phyloP scores from a whole-genome alignment of 2,888 invertebrate species.

The Ceratothoa steindachneri region DNA sequence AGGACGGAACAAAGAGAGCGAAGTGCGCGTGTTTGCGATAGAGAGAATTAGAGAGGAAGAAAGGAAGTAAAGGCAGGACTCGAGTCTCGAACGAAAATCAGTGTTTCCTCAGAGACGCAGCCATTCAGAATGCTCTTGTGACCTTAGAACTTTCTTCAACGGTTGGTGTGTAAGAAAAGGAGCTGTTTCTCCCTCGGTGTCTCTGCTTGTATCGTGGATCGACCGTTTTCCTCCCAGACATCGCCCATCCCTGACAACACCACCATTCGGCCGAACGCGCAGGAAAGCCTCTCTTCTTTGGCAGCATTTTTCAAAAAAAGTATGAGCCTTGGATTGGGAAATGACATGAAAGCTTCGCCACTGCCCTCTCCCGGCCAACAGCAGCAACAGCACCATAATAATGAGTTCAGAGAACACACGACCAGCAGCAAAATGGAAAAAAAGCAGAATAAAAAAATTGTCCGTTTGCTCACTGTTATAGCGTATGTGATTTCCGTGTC shows the following conservation, averaged over 20 bases:
- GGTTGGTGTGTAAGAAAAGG: no score
- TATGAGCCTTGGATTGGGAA: background rate
- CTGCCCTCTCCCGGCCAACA: background rate
- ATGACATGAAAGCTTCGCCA: conserved; percentile 4
- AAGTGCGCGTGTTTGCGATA: no score
- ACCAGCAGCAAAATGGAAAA: conserved; percentile 35
- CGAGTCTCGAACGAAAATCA: background rate
- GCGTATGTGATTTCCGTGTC: conserved; percentile 92
- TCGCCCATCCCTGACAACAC: no score
- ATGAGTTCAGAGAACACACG: conserved; percentile 4
- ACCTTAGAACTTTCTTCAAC: background rate
- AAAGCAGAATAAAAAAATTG: conserved; percentile 56
- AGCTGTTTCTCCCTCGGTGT: no score
- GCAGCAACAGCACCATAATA: background rate
- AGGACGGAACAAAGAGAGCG: background rate
- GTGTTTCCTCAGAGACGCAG: background rate
- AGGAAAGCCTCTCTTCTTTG: background rate
- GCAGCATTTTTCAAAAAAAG: background rate
- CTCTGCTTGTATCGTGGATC: no score
- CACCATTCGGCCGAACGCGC: conserved; percentile 2
- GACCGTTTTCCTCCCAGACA: no score
- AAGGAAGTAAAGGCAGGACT: background rate
- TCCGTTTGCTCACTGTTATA: conserved; percentile 84
- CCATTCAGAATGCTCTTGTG: background rate
- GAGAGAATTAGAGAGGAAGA: background rate